These are phyloP conservation scores for Synanthedon myopaeformis DNA, from an alignment of 2,888 invertebrate species.

Conservation along the genomic window DNA sequence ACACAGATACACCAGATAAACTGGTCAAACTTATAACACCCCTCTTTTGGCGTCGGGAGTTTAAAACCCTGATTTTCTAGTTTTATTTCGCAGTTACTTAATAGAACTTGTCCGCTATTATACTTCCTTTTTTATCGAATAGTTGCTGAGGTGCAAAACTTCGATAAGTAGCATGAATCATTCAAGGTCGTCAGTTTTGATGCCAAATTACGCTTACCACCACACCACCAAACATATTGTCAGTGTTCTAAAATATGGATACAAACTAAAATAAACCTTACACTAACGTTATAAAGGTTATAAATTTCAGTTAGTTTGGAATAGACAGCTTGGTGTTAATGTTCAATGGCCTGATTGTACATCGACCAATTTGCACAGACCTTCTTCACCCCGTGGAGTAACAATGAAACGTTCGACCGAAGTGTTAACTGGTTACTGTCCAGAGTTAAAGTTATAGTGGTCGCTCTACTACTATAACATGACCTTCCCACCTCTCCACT, in stretches of 20 bases:
- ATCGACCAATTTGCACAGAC: background rate
- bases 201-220: conserved; percentile 4
- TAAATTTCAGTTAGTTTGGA: background rate
- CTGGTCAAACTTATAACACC: too few relatives aligned
- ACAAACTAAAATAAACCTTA: background rate
- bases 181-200: conserved; percentile 16
- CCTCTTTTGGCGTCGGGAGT: too few relatives aligned
- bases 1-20: too few relatives aligned
- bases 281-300: background rate
- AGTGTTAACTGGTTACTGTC: background rate
- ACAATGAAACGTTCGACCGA: background rate
- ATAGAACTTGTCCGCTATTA: background rate
- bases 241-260: background rate
- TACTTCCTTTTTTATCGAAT: background rate
- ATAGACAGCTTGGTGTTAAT: background rate
- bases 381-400: background rate
- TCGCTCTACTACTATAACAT: background rate
- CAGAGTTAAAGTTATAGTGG: background rate
- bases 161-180: conserved; percentile 21
- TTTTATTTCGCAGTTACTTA: too few relatives aligned
- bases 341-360: background rate
- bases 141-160: background rate
- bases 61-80: too few relatives aligned
- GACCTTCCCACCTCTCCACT: background rate
- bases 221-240: conserved; percentile 5